Evolutionary conservation across 2,797 vertebrate genomes (phyloP).

Genomic region (Anguilla obscura): DNA sequence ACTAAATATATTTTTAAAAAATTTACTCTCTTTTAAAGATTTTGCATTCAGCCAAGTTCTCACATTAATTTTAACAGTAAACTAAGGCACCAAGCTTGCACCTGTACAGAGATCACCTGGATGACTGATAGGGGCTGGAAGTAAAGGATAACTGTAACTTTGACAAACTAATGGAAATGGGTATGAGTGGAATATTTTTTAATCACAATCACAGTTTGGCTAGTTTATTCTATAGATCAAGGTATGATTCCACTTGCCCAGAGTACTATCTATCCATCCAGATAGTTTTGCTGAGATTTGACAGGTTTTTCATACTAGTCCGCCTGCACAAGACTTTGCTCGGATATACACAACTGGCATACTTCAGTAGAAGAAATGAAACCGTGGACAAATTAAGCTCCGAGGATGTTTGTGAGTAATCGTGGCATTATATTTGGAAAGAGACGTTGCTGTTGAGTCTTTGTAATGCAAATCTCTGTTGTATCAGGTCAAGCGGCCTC

Average conservation of each 20-base stretch:
- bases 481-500: no score
- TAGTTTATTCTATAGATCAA: not conserved
- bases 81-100: not conserved
- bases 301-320: no score
- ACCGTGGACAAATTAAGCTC: no score
- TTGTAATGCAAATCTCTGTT: no score
- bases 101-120: not conserved
- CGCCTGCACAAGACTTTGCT: no score
- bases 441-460: no score
- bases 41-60: conserved; percentile 6
- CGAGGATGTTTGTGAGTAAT: no score
- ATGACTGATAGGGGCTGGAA: not conserved
- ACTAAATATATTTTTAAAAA: conserved; percentile 22
- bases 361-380: no score
- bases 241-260: not conserved
- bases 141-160: not conserved
- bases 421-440: no score
- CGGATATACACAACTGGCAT: no score
- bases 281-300: no score
- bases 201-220: not conserved
- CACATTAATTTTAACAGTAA: not conserved
- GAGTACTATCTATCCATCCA: not conserved
- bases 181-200: not conserved
- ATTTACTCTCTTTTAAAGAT: not conserved
- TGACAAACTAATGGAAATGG: not conserved